phyloP scores from a whole-genome alignment of 1,140 invertebrate species.

The Drosophila ercepeae region DNA sequence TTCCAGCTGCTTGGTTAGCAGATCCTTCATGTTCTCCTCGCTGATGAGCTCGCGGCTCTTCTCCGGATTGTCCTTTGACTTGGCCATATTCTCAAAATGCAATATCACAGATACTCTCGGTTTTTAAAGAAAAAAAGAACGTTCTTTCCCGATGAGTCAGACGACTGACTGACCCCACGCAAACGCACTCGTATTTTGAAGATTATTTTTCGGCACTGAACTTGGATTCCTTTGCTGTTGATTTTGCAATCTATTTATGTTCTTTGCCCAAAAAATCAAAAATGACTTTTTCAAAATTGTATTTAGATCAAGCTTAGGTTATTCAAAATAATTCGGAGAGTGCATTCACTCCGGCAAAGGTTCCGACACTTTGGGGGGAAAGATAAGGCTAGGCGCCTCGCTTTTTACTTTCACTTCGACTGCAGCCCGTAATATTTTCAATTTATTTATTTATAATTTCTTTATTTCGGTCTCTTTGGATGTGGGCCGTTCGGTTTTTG shows the following conservation, averaged over 20 bases:
- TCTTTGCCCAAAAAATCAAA: not conserved
- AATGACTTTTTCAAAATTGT: not conserved
- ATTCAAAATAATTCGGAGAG: conserved; percentile 14
- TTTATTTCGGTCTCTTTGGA: conserved; percentile 12
- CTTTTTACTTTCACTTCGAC: not conserved
- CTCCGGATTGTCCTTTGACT: conserved; percentile 65
- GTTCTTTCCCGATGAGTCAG: not conserved
- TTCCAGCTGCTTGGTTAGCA: conserved; percentile 79
- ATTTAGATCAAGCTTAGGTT: conserved; percentile 14
- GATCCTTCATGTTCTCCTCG: conserved; percentile 75
- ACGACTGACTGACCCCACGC: conserved; percentile 18
- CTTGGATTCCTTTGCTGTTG: conserved; percentile 26
- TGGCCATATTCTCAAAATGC: conserved; percentile 46
- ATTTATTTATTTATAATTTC: not conserved
- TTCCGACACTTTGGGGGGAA: conserved; percentile 5
- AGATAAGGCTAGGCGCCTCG: conserved; percentile 26
- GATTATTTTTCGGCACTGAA: conserved; percentile 44
- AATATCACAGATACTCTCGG: conserved; percentile 45
- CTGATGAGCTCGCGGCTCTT: conserved; percentile 69
- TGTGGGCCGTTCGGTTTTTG: not conserved
- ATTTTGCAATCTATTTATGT: conserved; percentile 30
- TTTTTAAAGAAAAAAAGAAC: not conserved
- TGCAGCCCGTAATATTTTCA: not conserved
- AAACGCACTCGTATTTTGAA: conserved; percentile 5
- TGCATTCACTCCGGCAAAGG: conserved; percentile 56